These are phyloP conservation scores for Byasa hedistus DNA, from an alignment of 2,888 invertebrate species.

Conservation along the genomic window DNA sequence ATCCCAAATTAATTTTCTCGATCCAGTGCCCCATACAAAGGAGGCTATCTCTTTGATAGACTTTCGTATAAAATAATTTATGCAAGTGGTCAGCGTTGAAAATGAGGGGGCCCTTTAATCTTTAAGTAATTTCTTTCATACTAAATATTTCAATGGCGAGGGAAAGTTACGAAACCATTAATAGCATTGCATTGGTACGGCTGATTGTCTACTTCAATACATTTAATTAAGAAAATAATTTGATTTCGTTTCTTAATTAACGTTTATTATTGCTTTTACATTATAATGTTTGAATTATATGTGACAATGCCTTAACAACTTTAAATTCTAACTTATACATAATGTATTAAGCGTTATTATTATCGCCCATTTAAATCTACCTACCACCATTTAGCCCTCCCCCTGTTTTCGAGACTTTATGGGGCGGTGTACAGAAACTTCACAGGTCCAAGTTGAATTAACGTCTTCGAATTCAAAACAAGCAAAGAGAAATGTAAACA, in stretches of 20 bases:
- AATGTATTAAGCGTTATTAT: background rate
- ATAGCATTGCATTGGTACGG: constrained; percentile 4
- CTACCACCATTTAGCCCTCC: background rate
- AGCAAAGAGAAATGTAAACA: constrained; percentile 74
- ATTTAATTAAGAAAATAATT: background rate
- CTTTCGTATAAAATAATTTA: constrained; percentile 69
- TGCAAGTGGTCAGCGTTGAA: constrained; percentile 72
- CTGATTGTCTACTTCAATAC: background rate
- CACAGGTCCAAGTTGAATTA: constrained; percentile 52
- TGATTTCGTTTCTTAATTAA: background rate
- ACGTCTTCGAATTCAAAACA: constrained; percentile 67
- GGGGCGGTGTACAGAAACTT: constrained; percentile 38
- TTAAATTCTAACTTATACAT: background rate
- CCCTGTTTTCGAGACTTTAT: constrained; percentile 29
- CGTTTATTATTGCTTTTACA: no score
- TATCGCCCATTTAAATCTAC: background rate
- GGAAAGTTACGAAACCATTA: constrained; percentile 12
- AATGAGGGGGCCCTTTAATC: constrained; percentile 56
- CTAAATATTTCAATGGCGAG: constrained; percentile 6
- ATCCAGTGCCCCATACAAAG: constrained; percentile 62
- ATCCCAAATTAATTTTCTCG: constrained; percentile 72
- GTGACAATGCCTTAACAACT: background rate
- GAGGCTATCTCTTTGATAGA: constrained; percentile 66
- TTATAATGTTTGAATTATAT: background rate
- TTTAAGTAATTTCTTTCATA: constrained; percentile 58